Percentiles rank a stretch among this genome's conserved stretches.
phyloP scores from a whole-genome alignment of 2,888 invertebrate genomes.

The Macaria notata region DNA sequence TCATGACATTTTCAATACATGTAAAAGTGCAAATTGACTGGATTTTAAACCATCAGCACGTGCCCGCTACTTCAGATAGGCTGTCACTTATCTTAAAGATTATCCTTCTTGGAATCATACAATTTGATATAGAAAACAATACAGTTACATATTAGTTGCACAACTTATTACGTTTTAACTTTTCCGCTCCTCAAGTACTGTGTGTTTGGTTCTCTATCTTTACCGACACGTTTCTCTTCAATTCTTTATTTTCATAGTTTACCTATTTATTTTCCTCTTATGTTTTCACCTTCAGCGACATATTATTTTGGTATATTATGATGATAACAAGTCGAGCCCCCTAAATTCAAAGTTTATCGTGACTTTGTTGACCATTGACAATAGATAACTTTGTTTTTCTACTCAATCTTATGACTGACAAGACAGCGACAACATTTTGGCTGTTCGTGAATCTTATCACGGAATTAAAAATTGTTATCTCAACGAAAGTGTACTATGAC shows the following conservation, averaged over 20 bases:
- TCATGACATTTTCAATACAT: too few relatives aligned
- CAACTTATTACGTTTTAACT: too few relatives aligned
- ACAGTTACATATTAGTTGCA: too few relatives aligned
- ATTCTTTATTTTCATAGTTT: too few relatives aligned
- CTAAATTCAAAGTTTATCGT: conserved; percentile 43
- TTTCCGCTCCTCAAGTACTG: too few relatives aligned
- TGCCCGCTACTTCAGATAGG: too few relatives aligned
- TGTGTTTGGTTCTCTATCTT: too few relatives aligned
- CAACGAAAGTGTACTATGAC: conserved; percentile 10
- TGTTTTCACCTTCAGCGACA: too few relatives aligned
- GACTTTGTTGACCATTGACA: conserved; percentile 48
- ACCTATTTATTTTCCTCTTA: too few relatives aligned
- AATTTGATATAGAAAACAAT: too few relatives aligned
- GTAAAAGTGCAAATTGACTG: neutral
- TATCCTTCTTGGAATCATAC: conserved; percentile 1
- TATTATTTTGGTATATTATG: too few relatives aligned
- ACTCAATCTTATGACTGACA: conserved; percentile 22
- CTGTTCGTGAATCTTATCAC: conserved; percentile 7
- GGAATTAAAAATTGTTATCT: conserved; percentile 3
- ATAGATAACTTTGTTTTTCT: conserved; percentile 43
- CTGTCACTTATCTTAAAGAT: neutral
- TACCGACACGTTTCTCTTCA: too few relatives aligned
- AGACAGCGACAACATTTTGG: conserved; percentile 11
- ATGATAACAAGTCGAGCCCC: conserved; percentile 48
- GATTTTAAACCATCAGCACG: neutral